A percentile compares a stretch with the other conserved stretches of the same genome.
Conservation (phyloP, 2,888 invertebrate species). For the Leptopilina myrica region DNA sequence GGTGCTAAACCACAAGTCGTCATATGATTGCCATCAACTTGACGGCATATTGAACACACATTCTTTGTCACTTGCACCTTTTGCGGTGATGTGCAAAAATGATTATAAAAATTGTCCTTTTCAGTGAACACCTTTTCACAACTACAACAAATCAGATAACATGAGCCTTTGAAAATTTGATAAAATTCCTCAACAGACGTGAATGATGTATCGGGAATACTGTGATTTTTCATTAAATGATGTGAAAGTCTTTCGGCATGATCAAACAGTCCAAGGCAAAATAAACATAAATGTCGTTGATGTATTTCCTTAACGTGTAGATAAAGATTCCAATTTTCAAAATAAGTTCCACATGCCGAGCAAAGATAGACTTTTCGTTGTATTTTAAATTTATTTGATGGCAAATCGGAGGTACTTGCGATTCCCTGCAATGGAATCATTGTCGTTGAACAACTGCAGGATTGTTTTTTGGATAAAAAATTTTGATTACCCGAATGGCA, state of each 20-base stretch:
- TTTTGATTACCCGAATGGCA: slow-evolving; percentile 78
- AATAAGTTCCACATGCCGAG: slow-evolving; percentile 89
- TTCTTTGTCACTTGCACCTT: slow-evolving; percentile 58
- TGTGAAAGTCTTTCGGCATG: slow-evolving; percentile 87
- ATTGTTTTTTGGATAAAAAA: slow-evolving; percentile 83
- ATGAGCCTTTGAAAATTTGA: slow-evolving; percentile 82
- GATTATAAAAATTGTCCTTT: slow-evolving; percentile 86
- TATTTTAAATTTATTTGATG: slow-evolving; percentile 80
- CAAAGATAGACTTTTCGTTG: slow-evolving; percentile 89
- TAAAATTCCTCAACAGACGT: slow-evolving; percentile 84
- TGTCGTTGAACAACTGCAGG: slow-evolving; percentile 79
- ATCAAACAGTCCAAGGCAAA: slow-evolving; percentile 90
- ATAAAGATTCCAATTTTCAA: slow-evolving; percentile 92
- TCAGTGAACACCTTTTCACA: slow-evolving; percentile 89
- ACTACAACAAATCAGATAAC: slow-evolving; percentile 88
- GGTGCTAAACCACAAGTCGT: slow-evolving; percentile 65
- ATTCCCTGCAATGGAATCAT: slow-evolving; percentile 69
- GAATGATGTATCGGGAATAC: slow-evolving; percentile 84
- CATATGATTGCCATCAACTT: slow-evolving; percentile 64
- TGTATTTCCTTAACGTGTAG: slow-evolving; percentile 91
- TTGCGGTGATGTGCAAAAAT: slow-evolving; percentile 79
- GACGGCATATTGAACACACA: slow-evolving; percentile 71
- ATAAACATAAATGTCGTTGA: slow-evolving; percentile 88
- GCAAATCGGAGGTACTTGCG: slow-evolving; percentile 75
- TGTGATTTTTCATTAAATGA: slow-evolving; percentile 88